Evolutionary conservation across 2,888 invertebrate species (phyloP).

Genomic region (Limnephilus auricula): DNA sequence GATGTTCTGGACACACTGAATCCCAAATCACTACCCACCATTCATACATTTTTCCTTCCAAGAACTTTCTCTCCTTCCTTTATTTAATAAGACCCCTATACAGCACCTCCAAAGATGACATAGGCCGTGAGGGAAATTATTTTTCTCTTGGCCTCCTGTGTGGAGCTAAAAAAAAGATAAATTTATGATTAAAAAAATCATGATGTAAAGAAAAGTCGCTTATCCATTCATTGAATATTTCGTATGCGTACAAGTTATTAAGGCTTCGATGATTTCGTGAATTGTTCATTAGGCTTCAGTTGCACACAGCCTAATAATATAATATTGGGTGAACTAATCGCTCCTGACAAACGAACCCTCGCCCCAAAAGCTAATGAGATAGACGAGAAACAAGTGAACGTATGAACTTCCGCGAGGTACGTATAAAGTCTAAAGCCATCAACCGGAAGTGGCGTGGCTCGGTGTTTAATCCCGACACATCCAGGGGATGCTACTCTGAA

Average conservation of each 20-base stretch:
- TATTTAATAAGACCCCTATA: too few species aligned
- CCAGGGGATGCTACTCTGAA: neutral
- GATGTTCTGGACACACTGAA: too few species aligned
- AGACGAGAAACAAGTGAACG: neutral
- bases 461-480: neutral
- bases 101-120: too few species aligned
- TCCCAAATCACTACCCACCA: too few species aligned
- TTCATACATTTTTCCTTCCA: too few species aligned
- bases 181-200: too few species aligned
- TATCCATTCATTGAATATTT: neutral
- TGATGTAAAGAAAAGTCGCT: too few species aligned
- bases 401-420: neutral
- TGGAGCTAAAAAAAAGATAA: too few species aligned
- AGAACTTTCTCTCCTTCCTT: too few species aligned
- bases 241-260: neutral
- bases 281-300: neutral
- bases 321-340: neutral
- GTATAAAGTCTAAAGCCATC: neutral
- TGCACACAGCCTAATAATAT: neutral
- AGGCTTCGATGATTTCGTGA: neutral
- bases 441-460: neutral
- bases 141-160: too few species aligned
- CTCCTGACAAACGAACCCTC: neutral
- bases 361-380: neutral
- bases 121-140: too few species aligned